Evolutionary conservation across 2,113 vertebrate genomes (phyloP).

Genomic region (Pholis gunnellus): DNA sequence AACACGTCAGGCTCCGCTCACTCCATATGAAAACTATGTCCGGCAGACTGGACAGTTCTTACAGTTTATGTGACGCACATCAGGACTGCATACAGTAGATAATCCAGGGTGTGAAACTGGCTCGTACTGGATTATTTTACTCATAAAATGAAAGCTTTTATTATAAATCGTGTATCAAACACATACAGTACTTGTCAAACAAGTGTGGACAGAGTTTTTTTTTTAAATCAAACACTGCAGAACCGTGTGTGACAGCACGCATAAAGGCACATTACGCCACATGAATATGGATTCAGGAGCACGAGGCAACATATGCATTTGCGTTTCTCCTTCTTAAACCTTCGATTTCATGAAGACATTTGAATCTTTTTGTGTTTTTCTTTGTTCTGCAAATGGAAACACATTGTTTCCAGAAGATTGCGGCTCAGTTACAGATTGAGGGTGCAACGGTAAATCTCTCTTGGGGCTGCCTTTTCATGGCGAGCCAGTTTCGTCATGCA

Average conservation of each 20-base stretch:
- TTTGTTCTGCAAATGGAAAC: conserved; percentile 22
- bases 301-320: not conserved
- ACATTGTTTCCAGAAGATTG: conserved; percentile 9
- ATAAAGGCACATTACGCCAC: not conserved
- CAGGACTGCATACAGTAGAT: not conserved
- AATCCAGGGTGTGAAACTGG: not conserved
- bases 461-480: conserved; percentile 12
- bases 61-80: conserved; percentile 7
- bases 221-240: conserved; percentile 11
- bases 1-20: not conserved
- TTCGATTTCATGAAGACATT: not conserved
- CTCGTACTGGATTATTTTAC: not conserved
- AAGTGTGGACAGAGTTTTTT: not conserved
- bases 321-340: not conserved
- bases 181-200: not conserved
- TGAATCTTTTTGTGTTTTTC: not conserved
- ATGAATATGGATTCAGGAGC: not conserved
- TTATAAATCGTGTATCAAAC: conserved; percentile 19
- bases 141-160: not conserved
- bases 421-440: conserved; percentile 22
- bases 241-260: not conserved
- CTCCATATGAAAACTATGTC: not conserved
- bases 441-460: conserved; percentile 11
- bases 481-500: conserved; percentile 27
- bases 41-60: not conserved